Evolutionary conservation across 2,113 vertebrate species (phyloP).

Genomic region (Formicarius rufipectus): DNA sequence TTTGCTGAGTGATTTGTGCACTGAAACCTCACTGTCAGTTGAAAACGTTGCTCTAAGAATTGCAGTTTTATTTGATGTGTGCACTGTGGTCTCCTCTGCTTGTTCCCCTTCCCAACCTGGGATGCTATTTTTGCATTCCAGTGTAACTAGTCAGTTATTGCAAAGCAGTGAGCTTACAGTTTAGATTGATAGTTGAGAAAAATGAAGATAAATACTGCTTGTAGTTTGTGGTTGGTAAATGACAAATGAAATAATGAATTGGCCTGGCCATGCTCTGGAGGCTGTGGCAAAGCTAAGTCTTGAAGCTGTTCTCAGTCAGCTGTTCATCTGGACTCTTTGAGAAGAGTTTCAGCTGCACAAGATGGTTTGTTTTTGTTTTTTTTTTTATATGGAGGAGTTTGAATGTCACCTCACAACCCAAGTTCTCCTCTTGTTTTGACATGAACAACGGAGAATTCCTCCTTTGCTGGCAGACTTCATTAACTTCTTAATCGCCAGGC

Average conservation of each 20-base stretch:
- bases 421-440: not conserved
- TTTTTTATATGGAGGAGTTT: not conserved
- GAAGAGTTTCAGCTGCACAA: not conserved
- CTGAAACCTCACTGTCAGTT: not conserved
- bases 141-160: not conserved
- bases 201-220: not conserved
- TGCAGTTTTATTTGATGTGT: not conserved
- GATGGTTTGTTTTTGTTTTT: too few species aligned
- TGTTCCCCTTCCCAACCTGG: not conserved
- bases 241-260: not conserved
- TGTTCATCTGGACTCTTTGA: not conserved
- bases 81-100: not conserved
- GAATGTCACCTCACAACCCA: not conserved
- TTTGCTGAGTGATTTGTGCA: not conserved
- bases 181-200: not conserved
- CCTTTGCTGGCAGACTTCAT: conserved; percentile 4
- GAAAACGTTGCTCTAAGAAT: not conserved
- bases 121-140: not conserved
- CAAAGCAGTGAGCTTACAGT: not conserved
- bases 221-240: not conserved
- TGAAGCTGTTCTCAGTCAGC: not conserved
- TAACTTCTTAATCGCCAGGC: conserved; percentile 22
- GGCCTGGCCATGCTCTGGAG: not conserved
- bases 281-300: not conserved
- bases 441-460: not conserved